A percentile compares a stretch with the other conserved stretches of the same genome.
These are phyloP conservation scores for Epinephelus moara DNA, from an alignment of 2,113 vertebrate genomes.

Conservation along the genomic window DNA sequence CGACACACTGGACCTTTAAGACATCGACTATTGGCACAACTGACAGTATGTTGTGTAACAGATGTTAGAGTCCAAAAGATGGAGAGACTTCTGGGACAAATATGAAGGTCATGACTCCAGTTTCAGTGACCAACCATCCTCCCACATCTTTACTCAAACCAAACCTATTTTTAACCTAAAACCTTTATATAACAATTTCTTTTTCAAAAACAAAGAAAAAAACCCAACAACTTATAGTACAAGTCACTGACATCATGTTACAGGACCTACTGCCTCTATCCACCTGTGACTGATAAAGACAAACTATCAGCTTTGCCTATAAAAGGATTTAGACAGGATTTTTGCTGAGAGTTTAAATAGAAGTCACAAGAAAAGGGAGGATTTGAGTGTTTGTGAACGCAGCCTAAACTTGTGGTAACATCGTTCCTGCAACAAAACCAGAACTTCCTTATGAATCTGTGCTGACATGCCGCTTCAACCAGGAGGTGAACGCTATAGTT, in stretches of 20 bases:
- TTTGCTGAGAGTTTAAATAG: not conserved
- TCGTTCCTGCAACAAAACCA: conserved; percentile 13
- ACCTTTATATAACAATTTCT: not conserved
- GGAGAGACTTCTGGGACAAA: not conserved
- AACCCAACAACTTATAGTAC: not conserved
- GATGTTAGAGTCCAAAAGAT: conserved; percentile 2
- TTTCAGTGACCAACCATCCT: not conserved
- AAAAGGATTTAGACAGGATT: not conserved
- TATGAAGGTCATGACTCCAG: not conserved
- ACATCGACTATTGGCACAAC: not conserved
- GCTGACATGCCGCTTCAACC: conserved; percentile 21
- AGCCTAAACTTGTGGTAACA: conserved; percentile 1
- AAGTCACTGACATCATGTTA: not conserved
- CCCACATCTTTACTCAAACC: not conserved
- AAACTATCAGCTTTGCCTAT: too few relatives aligned
- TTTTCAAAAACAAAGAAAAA: not conserved
- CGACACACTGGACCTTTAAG: too few relatives aligned
- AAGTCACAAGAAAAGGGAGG: not conserved
- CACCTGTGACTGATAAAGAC: not conserved
- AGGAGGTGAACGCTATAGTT: conserved; percentile 40
- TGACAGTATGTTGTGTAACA: not conserved
- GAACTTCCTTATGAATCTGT: conserved; percentile 48
- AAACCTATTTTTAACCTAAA: not conserved
- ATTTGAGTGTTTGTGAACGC: conserved; percentile 2
- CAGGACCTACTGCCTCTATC: not conserved